Base-by-base conservation (phyloP, 2,888 invertebrate species). In the Eumerus sabulonum region DNA sequence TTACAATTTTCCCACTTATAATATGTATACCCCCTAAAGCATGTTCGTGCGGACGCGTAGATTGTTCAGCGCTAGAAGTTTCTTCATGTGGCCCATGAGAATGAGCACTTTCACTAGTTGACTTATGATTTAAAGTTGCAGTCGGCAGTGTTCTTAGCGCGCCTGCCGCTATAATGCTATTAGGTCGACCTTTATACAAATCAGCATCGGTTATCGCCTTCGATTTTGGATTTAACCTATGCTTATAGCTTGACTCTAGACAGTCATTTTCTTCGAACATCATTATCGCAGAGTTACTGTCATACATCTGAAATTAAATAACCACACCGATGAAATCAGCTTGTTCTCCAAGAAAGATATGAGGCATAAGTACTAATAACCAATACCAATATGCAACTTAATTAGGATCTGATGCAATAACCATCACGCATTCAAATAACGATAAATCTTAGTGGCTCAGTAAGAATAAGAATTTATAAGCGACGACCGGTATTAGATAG, bases 161-260 rank as follows among this genome's bases (percentile, higher is more conserved):
- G 79, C 87, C 85, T 67, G 84, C 85, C 14, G 86, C 83, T 53
- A 86, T 84, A 77, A 85, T 84, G 81, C 84, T 84, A 74, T 85
- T 87, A 76, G 82, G 84, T 83, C 85, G 83, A 17, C 82, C 82
- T 57, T 85, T 85, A 38, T 84, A 85, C 62, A 82, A 59, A 17
- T 79, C 68, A 0, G 13, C 54, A 36, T 74, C 77, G 44, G 48
- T 74, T 18, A 63, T 18, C n/a, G 50, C 54, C 60, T 74, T 74
- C 9, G 77, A 63, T 56, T 79, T 79, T 64, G 60, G 53, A 35
- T 54, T 54, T 64, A 70, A 70, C 54, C 68, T 74, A 74, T 68
- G 63, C n/a, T 68, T 70, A 27, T 59, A 50, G 9, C 14, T 68
- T 9, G 48, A 44, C 13, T 63, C 53, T 13, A 51, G 36, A 9